Conservation (phyloP, 2,113 vertebrate species). For the Vulpes ferrilata region DNA sequence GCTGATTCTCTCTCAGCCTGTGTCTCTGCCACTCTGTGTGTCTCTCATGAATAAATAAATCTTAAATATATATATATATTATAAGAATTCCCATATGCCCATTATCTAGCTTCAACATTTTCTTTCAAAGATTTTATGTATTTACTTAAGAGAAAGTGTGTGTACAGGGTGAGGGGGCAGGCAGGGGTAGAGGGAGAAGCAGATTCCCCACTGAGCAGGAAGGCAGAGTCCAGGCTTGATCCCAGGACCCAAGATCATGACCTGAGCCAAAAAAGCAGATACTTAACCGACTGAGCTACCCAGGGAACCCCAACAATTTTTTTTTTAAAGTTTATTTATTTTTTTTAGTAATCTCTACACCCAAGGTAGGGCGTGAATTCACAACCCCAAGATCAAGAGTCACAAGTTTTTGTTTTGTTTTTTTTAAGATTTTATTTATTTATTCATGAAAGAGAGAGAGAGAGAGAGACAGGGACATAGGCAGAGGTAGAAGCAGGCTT, state of each 20-base stretch:
- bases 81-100: background rate
- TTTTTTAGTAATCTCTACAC: background rate
- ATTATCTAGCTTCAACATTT: constrained; percentile 30
- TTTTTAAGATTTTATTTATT: no score
- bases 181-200: background rate
- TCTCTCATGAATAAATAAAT: no score
- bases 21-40: no score
- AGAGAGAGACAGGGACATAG: no score
- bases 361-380: background rate
- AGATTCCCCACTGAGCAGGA: background rate
- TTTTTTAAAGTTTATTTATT: background rate
- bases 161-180: background rate
- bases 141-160: background rate
- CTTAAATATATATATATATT: no score
- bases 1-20: no score
- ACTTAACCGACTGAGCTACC: background rate
- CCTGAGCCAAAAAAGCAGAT: background rate
- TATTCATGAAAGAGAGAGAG: no score
- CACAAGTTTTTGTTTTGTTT: background rate
- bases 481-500: no score
- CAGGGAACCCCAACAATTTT: background rate
- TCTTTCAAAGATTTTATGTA: background rate
- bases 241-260: background rate
- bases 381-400: background rate
- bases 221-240: background rate